phyloP scores from a whole-genome alignment of 2,888 invertebrate species.

The Rhingia campestris region DNA sequence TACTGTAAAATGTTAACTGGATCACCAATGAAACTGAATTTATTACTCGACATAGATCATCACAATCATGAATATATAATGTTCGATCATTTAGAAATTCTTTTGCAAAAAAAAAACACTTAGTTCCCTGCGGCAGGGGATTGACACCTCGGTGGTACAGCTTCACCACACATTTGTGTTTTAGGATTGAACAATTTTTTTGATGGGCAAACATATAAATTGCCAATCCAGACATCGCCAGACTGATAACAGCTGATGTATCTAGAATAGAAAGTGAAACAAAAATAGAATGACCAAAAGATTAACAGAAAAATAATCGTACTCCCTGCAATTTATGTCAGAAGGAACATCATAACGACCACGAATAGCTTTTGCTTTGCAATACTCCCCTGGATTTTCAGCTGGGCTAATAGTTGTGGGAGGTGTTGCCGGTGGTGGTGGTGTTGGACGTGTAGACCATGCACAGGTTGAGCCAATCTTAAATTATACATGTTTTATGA shows the following conservation, averaged over 20 bases:
- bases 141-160: conserved; percentile 18
- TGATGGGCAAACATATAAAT: conserved; percentile 35
- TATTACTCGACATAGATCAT: not conserved
- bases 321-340: conserved; percentile 47
- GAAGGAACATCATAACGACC: conserved; percentile 36
- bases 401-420: conserved; percentile 28
- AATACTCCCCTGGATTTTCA: conserved; percentile 2
- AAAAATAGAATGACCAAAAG: not conserved
- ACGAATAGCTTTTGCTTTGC: not conserved
- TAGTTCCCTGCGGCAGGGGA: not conserved
- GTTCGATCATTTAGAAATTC: not conserved
- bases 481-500: not conserved
- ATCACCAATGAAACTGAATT: not conserved
- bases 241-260: conserved; percentile 33
- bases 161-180: conserved; percentile 2
- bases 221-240: conserved; percentile 11
- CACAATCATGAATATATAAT: not conserved
- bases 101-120: not conserved
- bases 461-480: conserved; percentile 52
- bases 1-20: too few relatives aligned
- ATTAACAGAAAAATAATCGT: not conserved
- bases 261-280: conserved; percentile 6
- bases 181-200: conserved; percentile 26
- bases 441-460: not conserved
- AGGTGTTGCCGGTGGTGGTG: not conserved